These are phyloP conservation scores for Diaprepes abbreviatus DNA, from an alignment of 2,888 invertebrate genomes.

Conservation along the genomic window DNA sequence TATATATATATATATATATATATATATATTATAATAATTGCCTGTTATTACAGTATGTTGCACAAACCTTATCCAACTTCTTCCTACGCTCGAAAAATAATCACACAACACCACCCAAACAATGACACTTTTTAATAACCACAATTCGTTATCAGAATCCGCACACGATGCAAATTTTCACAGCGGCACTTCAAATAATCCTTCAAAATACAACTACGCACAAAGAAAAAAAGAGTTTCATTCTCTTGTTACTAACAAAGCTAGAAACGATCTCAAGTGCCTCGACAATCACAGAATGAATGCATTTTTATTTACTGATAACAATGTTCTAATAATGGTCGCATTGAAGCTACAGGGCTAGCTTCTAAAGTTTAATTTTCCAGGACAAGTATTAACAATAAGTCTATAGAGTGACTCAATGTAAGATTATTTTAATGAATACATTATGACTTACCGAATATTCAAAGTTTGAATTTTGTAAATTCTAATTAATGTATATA, in stretches of 20 bases:
- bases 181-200: not conserved
- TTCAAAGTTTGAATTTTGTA: too few relatives aligned
- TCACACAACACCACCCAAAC: not conserved
- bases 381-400: too few relatives aligned
- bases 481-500: too few relatives aligned
- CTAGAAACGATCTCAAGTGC: not conserved
- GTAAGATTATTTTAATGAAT: too few relatives aligned
- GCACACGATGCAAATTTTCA: slow-evolving; percentile 2
- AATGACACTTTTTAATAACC: not conserved
- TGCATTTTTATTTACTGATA: slow-evolving; percentile 13
- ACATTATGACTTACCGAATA: too few relatives aligned
- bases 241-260: not conserved
- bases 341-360: not conserved
- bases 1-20: too few relatives aligned
- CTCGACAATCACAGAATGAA: slow-evolving; percentile 1
- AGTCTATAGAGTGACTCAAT: too few relatives aligned
- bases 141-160: not conserved
- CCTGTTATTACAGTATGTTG: not conserved
- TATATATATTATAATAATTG: too few relatives aligned
- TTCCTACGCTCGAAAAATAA: not conserved
- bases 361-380: not conserved
- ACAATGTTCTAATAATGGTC: not conserved
- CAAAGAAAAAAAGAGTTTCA: not conserved
- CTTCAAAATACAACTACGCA: not conserved
- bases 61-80: slow-evolving; percentile 2